Percentiles rank a stretch among this genome's conserved stretches.
phyloP scores from a whole-genome alignment of 1,140 invertebrate genomes.

The Neuroterus valhalla region DNA sequence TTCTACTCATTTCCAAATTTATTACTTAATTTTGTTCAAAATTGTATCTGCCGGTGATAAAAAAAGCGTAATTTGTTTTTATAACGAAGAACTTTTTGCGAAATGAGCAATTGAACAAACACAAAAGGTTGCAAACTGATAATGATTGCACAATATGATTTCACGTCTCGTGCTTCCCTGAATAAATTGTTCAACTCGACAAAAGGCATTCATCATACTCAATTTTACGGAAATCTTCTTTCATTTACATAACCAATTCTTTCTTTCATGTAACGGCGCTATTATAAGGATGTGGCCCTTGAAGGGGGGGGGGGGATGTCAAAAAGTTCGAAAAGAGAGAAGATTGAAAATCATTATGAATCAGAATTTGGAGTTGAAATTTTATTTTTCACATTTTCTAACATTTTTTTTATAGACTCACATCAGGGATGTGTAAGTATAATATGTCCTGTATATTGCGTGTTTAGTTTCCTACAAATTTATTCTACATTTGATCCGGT shows the following conservation, averaged over 20 bases:
- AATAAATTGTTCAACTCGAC: constrained; percentile 12
- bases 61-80: neutral
- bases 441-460: too few relatives aligned
- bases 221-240: neutral
- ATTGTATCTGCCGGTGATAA: too few relatives aligned
- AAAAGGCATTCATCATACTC: neutral
- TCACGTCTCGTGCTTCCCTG: neutral
- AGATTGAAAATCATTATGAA: too few relatives aligned
- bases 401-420: neutral
- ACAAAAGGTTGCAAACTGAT: neutral
- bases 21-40: neutral
- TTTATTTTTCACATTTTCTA: neutral
- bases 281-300: neutral
- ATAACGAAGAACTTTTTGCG: neutral
- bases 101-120: neutral
- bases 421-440: too few relatives aligned
- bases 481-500: too few relatives aligned
- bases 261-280: neutral
- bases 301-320: neutral
- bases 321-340: too few relatives aligned
- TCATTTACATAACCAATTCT: constrained; percentile 16
- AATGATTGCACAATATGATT: constrained; percentile 14
- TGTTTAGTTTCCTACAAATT: too few relatives aligned
- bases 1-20: too few relatives aligned
- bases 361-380: too few relatives aligned